Base-by-base conservation (phyloP, 2,113 vertebrate species). In the Hemiscyllium ocellatum region DNA sequence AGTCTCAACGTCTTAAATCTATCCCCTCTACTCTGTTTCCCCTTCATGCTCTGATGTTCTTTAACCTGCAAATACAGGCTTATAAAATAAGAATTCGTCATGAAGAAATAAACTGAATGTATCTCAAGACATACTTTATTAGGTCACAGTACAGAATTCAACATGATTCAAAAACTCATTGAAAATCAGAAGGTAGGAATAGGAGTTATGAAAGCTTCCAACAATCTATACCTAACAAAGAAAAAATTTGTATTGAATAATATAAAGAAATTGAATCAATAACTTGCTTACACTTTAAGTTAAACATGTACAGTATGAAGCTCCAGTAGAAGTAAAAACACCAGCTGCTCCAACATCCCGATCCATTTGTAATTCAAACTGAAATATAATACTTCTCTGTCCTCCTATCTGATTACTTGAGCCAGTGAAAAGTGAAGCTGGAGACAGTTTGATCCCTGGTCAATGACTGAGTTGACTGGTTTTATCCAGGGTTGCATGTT, bases 101-200 rank as follows among this genome's bases (percentile, higher is more conserved):
- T 19, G 8, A 37, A 66, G 61, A n/a, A 93, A 93, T 93, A 61
- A 68, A 33, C 61, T 66, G 61, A 93, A 68, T 83, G 89, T 4
- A 37, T 10, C n/a, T 65, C 26, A 52, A 33, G 29, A 90, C 17
- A 61, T 90, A 61, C 17, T 90, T 90, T 93, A 93, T 66, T 93
- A 65, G 5, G 66, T 37, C n/a, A 19, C 37, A 13, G 17, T 66
- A 93, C 33, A 93, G n/a, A 93, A 93, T 61, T 66, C 5, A n/a
- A 93, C 65, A 93, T 42, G 33, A 17, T 93, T 93, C 89, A 93
- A 93, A 91, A 80, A 47, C 42, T 83, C 80, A 91, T n/a, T 93
- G 33, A 66, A 93, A 93, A 68, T 91, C 65, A 93, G 29, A 61
- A 33, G 33, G 2, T 90, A 61, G 52, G 10, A 50, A 61, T 15